Evolutionary conservation across 2,888 invertebrate genomes (phyloP).

Genomic region (Bedellia somnulentella): DNA sequence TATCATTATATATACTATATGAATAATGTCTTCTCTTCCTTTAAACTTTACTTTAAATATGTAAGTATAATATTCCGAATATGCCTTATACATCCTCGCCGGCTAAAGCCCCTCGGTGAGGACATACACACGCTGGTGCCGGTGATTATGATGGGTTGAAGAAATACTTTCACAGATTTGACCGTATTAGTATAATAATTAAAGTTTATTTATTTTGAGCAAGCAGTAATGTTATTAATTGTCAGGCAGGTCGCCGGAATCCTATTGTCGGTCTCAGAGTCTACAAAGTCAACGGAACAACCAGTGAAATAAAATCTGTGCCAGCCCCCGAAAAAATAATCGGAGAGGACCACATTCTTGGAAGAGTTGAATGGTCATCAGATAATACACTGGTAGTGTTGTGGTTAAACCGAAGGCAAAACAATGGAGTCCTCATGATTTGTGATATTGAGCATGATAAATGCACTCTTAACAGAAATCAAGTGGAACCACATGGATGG

Average conservation of each 20-base stretch:
- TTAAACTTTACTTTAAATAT: too few species aligned
- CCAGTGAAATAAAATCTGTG: conserved; percentile 31
- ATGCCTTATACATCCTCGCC: too few species aligned
- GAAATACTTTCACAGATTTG: too few species aligned
- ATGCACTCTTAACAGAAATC: conserved; percentile 36
- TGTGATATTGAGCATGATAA: conserved; percentile 50
- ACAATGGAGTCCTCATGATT: conserved; percentile 60
- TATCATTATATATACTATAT: too few species aligned
- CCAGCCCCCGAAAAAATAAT: conserved; percentile 58
- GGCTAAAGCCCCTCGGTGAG: too few species aligned
- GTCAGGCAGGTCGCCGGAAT: conserved; percentile 71
- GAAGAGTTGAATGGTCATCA: conserved; percentile 74
- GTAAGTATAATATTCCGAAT: too few species aligned
- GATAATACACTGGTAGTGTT: conserved; percentile 67
- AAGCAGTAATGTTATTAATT: too few species aligned
- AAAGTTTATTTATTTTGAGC: too few species aligned
- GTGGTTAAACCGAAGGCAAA: conserved; percentile 88
- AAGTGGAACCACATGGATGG: conserved; percentile 71
- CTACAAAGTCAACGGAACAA: conserved; percentile 40
- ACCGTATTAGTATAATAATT: too few species aligned
- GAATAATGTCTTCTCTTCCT: too few species aligned
- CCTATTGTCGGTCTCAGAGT: conserved; percentile 71
- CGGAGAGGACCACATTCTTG: conserved; percentile 66
- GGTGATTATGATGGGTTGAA: too few species aligned
- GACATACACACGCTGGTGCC: too few species aligned